Percentiles rank a stretch among this genome's conserved stretches.
Conservation (phyloP, 2,888 invertebrate species). For the Phaedon cochleariae region DNA sequence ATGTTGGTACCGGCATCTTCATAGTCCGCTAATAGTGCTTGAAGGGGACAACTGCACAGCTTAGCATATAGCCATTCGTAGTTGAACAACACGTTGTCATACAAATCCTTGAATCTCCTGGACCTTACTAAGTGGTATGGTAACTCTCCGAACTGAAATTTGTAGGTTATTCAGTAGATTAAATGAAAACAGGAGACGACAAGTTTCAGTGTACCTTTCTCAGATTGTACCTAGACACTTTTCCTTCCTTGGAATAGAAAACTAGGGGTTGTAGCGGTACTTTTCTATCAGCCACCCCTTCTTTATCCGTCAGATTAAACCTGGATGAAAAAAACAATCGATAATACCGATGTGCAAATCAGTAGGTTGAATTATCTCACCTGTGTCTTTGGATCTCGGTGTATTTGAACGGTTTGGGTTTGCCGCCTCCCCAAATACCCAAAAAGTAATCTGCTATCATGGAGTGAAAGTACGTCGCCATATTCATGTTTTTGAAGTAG, state of each 20-base stretch:
- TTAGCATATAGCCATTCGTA: conserved; percentile 98
- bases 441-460: conserved; percentile 98
- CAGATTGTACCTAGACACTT: conserved; percentile 89
- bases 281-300: conserved; percentile 91
- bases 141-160: conserved; percentile 85
- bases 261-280: conserved; percentile 94
- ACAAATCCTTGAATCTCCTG: conserved; percentile 88
- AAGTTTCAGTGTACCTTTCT: conserved; percentile 74
- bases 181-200: too few species aligned
- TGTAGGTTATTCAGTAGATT: too few species aligned
- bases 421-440: conserved; percentile 96
- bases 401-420: conserved; percentile 94
- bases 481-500: conserved; percentile 97
- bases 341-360: neutral
- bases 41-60: conserved; percentile 92
- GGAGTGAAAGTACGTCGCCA: conserved; percentile 96
- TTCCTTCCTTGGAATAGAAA: conserved; percentile 90
- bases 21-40: conserved; percentile 93
- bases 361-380: conserved; percentile 25
- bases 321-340: conserved; percentile 37
- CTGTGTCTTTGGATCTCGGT: conserved; percentile 94
- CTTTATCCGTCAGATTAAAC: conserved; percentile 86
- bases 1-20: conserved; percentile 90
- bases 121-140: conserved; percentile 95
- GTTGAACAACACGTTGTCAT: conserved; percentile 93